These are phyloP conservation scores for Cyanocitta stelleri DNA, from an alignment of 2,113 vertebrate species.

Conservation along the genomic window DNA sequence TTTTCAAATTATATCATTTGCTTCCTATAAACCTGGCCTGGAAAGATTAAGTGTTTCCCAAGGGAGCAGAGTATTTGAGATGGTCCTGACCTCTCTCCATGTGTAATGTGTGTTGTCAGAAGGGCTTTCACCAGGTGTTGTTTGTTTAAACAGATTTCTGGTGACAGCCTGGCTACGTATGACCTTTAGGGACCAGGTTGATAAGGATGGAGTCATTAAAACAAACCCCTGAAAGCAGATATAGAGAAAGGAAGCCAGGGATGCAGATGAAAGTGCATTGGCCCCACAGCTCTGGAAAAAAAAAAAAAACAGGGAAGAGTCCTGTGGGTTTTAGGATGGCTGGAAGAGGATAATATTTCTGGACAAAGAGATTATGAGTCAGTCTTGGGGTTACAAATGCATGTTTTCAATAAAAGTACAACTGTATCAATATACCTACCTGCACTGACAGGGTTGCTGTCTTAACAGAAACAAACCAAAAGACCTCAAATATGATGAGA, in stretches of 20 bases:
- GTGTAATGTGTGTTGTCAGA: neutral
- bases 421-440: neutral
- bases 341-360: neutral
- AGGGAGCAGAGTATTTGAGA: neutral
- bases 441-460: neutral
- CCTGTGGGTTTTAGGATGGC: neutral
- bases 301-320: rapidly evolving
- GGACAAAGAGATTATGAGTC: neutral
- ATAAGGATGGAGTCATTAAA: constrained; percentile 36
- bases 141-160: constrained; percentile 37
- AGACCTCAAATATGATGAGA: neutral
- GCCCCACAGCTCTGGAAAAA: neutral
- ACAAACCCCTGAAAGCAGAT: constrained; percentile 20
- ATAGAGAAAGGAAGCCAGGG: neutral
- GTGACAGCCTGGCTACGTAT: neutral
- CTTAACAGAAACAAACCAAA: neutral
- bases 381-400: neutral
- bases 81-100: neutral
- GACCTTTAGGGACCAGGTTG: neutral
- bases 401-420: neutral
- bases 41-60: neutral
- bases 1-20: neutral
- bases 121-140: constrained; percentile 27
- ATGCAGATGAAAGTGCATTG: neutral
- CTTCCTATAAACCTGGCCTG: neutral